Evolutionary conservation across 2,888 invertebrate genomes (phyloP).

Genomic region (Cordilura impudica): DNA sequence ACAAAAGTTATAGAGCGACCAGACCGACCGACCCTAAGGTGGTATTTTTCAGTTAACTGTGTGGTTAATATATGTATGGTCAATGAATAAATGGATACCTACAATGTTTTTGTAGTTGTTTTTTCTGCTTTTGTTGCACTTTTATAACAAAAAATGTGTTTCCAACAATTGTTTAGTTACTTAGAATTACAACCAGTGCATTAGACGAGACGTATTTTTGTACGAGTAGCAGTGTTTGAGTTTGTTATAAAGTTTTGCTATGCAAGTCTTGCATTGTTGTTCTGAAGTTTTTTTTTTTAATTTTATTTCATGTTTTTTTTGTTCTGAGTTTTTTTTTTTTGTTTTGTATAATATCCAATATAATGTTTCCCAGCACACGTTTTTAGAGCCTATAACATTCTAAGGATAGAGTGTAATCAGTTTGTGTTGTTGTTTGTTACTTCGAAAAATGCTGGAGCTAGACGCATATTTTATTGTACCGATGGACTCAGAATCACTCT

Average conservation of each 20-base stretch:
- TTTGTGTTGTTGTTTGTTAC: too few relatives aligned
- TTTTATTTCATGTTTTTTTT: neutral
- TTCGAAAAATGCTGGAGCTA: too few relatives aligned
- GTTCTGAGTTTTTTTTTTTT: too few relatives aligned
- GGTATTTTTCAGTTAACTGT: neutral
- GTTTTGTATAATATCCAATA: neutral
- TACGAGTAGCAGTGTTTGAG: neutral
- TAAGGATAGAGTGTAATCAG: too few relatives aligned
- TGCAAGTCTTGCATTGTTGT: neutral
- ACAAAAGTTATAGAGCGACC: too few relatives aligned
- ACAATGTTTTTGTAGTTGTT: neutral
- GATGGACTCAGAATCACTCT: too few relatives aligned
- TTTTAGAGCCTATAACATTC: too few relatives aligned
- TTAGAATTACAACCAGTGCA: too few relatives aligned
- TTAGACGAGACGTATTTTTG: too few relatives aligned
- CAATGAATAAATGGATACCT: neutral
- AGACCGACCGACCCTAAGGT: neutral
- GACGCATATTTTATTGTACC: too few relatives aligned
- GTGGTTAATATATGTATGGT: neutral
- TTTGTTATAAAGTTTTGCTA: neutral
- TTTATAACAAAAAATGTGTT: too few relatives aligned
- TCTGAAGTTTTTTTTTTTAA: neutral
- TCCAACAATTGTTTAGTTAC: too few relatives aligned
- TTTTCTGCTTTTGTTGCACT: neutral
- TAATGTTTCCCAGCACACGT: neutral